Conservation (phyloP, 2,888 invertebrate species). For the Xestia ashworthii region DNA sequence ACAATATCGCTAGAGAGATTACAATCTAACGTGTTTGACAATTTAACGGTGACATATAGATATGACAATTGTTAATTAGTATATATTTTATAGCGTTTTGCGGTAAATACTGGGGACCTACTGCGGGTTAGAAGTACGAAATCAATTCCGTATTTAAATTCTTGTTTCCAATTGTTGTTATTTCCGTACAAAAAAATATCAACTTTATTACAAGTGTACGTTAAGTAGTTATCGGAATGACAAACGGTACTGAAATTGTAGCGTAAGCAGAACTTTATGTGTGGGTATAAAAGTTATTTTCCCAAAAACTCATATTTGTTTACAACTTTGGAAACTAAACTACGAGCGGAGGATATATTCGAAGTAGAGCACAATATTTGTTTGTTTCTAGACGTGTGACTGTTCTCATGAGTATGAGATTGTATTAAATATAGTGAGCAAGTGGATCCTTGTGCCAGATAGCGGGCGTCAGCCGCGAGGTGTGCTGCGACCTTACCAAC, state of each 20-base stretch:
- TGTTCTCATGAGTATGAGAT: slow-evolving; percentile 9
- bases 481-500: slow-evolving; percentile 20
- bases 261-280: not conserved
- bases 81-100: slow-evolving; percentile 1
- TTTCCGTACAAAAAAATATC: not conserved
- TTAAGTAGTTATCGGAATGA: too few species aligned
- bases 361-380: slow-evolving; percentile 6
- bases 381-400: not conserved
- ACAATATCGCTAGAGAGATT: too few species aligned
- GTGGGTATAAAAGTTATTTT: not conserved
- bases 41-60: too few species aligned
- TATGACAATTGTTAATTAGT: too few species aligned
- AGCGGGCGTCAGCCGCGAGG: slow-evolving; percentile 35
- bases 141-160: not conserved
- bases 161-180: not conserved
- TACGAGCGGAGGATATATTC: not conserved
- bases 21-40: too few species aligned
- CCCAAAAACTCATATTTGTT: not conserved
- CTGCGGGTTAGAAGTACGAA: not conserved
- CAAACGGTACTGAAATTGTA: not conserved
- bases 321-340: not conserved
- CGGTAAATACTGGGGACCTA: not conserved
- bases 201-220: not conserved
- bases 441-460: slow-evolving; percentile 55
- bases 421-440: slow-evolving; percentile 26